Evolutionary conservation across 2,888 invertebrate genomes (phyloP), one percentile per base, ranked within the genome.

Genomic region (Epirrita christyi): DNA sequence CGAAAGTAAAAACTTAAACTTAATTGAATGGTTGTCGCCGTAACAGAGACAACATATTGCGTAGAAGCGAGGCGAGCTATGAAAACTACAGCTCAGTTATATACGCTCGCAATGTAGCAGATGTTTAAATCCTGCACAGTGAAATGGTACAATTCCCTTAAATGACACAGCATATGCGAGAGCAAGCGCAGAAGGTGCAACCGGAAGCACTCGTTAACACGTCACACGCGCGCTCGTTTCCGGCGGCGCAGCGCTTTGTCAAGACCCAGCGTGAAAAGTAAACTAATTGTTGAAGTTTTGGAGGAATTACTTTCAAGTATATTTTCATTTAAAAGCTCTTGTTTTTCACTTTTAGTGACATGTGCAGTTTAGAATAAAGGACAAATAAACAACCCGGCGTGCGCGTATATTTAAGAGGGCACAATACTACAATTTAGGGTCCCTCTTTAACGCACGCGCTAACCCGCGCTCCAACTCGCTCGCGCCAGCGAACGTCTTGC

Each of bases 151-250:
- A 53, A 58, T 29, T 45, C 45, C 36, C 10, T 41, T 21, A 41
- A 41, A 41, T 27, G 41, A 48, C 14, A 28, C 45, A 44, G 37
- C 41, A 48, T 38, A 38, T 28, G 40, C 5, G 40, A 42, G 27
- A 11, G 43, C 28, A 15, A 49, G 52, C 59, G 38, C 47, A 55
- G 57, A 60, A 66, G 62, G 66, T 61, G 66, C 53, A 36, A 56
- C 63, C 63, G 64, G 67, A 67, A 67, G 58, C 38, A 61, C 53
- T 57, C 55, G 59, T 64, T 67, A 63, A 58, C 61, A 44, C 58
- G 60, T 58, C 60, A 58, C 53, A 51, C 43, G 46, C 48, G 57
- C 57, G 59, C 61, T 64, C 57, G 46, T 56, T 56, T 54, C 66
- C 64, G 64, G 60, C 41, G 55, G 60, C 41, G 55, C 49, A 53